Base-by-base conservation (phyloP, 2,797 vertebrate genomes). In the Enteromius afrohamiltoni region DNA sequence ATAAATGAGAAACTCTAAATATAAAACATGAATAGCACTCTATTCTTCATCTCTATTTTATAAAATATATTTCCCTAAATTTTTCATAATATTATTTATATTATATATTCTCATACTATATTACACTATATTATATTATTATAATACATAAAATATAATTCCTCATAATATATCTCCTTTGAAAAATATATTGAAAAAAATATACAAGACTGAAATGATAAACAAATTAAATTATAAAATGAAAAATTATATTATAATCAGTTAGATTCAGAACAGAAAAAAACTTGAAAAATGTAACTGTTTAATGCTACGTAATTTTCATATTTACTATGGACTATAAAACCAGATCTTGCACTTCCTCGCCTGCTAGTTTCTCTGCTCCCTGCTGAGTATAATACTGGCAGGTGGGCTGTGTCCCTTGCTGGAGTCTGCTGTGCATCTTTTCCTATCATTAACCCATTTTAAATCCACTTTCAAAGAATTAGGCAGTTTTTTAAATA, bases 401-500 rank as follows among this genome's bases (percentile, higher is more conserved):
- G 83, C 67, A 91, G 90, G 73, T 73, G 62, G 92, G 86, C 89
- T 85, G 80, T 82, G 85, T 92, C 87, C 90, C 86, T 86, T 65
- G 6, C 60, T 90, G 89, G 88, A 92, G 90, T 90, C 91, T 90
- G 92, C 89, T 90, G 80, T 90, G 88, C 89, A 76, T 90, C 90
- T 90, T 89, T 91, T 88, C 79, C 60, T 81, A 83, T 89, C 91
- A 93, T 93, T 92, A 93, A 90, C 90, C 90, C 89, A 91, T 91
- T 93, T 93, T 92, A 93, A 94, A 93, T 91, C 92, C 89, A 88
- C 89, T 92, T 90, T 92, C 81, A 88, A 88, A 91, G 92, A 92
- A 91, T 92, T 92, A 90, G 79, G 86, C 87, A 91, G 92, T 90
- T 92, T 90, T 92, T 90, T 88, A 91, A 90, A 86, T 88, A 84